Base-by-base conservation (phyloP, 2,113 vertebrate genomes). In the Ameiurus melas region DNA sequence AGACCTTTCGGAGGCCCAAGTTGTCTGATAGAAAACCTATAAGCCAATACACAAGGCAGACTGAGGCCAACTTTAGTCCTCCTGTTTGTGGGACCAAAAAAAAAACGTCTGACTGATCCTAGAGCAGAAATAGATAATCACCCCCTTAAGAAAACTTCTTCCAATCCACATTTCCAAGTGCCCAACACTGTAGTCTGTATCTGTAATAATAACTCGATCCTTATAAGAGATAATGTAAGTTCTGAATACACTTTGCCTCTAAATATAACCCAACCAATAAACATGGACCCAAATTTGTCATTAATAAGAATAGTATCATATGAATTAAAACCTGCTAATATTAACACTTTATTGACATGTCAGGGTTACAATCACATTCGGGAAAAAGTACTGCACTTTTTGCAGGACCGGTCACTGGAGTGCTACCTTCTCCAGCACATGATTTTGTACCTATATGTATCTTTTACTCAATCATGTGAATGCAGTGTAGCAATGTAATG, bases 151-250 rank as follows among this genome's bases (percentile, higher is more conserved):
- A 96, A 95, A 93, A 94, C 90, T 89, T 85, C 87, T 91, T 88
- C 91, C 95, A 96, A 95, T 96, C 92, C 94, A 96, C 95, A 96
- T 96, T 91, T 87, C 85, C 86, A 86, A 91, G 89, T 90, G 60
- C 91, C 88, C 87, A 87, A 86, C 91, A 93, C 88, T 85, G 89
- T 75, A 85, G 73, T 90, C 81, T 92, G 91, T 93, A 94, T 94
- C 89, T 89, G 89, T 92, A 94, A 94, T 93, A 93, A 95, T 92
- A 94, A 92, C 90, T 92, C 92, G 3, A 90, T 90, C 78, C 89
- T 78, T 89, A 89, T 70, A 86, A 33, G 78, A 89, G 55, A 47
- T 70, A 85, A 71, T 62, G 75, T 47, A 75, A 60, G 71, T 81
- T 60, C 70, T 66, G 60, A 85, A 78, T 85, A 85, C 68, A 39